Percentiles rank a stretch among this genome's conserved stretches.
phyloP scores from a whole-genome alignment of 2,797 vertebrate genomes.

The Sebastes dallii region DNA sequence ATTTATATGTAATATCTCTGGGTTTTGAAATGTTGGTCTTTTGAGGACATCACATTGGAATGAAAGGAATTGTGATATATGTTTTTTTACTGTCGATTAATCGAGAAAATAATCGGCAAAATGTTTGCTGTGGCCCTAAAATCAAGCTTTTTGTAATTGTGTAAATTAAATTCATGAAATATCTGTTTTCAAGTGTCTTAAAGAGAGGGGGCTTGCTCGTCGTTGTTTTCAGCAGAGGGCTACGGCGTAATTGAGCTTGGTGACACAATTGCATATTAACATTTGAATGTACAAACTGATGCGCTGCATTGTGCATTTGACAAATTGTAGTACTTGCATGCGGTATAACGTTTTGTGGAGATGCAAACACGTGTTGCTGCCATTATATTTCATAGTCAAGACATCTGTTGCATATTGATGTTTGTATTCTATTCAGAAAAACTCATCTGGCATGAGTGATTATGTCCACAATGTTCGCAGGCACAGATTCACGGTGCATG shows the following conservation, averaged over 20 bases:
- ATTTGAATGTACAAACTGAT: background rate
- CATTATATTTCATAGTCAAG: background rate
- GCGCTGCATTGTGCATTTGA: background rate
- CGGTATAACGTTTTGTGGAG: background rate
- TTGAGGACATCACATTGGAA: background rate
- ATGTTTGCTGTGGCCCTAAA: background rate
- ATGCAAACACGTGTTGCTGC: background rate
- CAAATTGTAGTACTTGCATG: background rate
- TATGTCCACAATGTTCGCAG: background rate
- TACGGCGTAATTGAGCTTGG: background rate
- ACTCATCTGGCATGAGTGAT: conserved; percentile 2
- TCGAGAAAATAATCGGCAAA: too few species aligned
- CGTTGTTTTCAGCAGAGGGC: background rate
- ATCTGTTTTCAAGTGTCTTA: background rate
- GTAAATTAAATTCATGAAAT: background rate
- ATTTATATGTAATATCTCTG: background rate
- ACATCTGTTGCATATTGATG: conserved; percentile 7
- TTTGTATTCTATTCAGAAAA: conserved; percentile 16
- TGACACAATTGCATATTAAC: background rate
- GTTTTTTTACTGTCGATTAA: background rate
- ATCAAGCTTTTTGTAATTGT: background rate
- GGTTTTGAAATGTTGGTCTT: background rate
- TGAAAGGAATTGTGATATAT: background rate
- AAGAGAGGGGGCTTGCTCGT: background rate
- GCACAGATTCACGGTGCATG: conserved; percentile 14